Evolutionary conservation across 2,888 invertebrate genomes (phyloP).

Genomic region (Stenurella melanura): DNA sequence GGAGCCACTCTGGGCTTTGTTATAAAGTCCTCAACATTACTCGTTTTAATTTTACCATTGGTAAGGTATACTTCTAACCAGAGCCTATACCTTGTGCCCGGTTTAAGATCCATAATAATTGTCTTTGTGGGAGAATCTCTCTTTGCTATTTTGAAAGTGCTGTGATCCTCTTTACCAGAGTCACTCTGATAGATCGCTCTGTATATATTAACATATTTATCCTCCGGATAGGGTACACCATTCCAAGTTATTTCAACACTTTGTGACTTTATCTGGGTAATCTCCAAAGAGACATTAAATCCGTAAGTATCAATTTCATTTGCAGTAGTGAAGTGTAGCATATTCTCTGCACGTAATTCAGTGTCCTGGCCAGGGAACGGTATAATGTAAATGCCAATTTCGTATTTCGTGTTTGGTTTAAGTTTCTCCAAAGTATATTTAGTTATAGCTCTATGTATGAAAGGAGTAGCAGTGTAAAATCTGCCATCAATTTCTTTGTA

Average conservation of each 20-base stretch:
- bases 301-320: constrained; percentile 87
- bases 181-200: constrained; percentile 88
- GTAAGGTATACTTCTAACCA: constrained; percentile 94
- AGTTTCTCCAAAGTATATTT: constrained; percentile 86
- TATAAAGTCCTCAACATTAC: constrained; percentile 90
- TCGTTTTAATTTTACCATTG: constrained; percentile 92
- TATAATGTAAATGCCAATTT: constrained; percentile 88
- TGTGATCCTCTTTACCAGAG: constrained; percentile 82
- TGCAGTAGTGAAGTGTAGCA: constrained; percentile 82
- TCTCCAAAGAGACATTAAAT: constrained; percentile 86
- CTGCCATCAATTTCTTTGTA: constrained; percentile 89
- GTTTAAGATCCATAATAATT: constrained; percentile 81
- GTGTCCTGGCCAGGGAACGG: constrained; percentile 88
- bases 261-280: constrained; percentile 84
- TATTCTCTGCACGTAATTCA: constrained; percentile 83
- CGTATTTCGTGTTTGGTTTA: constrained; percentile 86
- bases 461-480: constrained; percentile 88
- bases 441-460: constrained; percentile 88
- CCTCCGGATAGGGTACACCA: constrained; percentile 91
- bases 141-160: constrained; percentile 85
- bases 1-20: constrained; percentile 83
- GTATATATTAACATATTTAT: constrained; percentile 92
- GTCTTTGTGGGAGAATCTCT: constrained; percentile 82
- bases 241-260: constrained; percentile 88
- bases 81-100: constrained; percentile 88